Evolutionary conservation across 2,113 vertebrate genomes (phyloP).

Genomic region (Sclerurus mexicanus): DNA sequence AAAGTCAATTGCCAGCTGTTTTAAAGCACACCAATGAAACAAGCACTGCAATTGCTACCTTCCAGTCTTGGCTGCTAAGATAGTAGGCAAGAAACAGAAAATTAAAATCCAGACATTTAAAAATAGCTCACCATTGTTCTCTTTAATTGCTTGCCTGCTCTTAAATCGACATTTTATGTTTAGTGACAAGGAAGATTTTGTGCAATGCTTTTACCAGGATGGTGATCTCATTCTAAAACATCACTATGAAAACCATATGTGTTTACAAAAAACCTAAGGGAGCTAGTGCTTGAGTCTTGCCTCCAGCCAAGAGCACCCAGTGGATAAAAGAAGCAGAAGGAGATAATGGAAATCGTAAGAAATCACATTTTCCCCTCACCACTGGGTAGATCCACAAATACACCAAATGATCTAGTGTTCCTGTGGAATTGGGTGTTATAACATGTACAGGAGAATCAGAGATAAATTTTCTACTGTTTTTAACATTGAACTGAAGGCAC

Average conservation of each 20-base stretch:
- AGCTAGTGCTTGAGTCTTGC: not conserved
- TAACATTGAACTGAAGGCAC: not conserved
- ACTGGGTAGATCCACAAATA: not conserved
- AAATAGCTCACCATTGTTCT: not conserved
- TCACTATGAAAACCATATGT: not conserved
- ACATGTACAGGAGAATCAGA: not conserved
- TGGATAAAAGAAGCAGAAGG: not conserved
- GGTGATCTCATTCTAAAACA: not conserved
- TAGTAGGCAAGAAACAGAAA: constrained; percentile 17
- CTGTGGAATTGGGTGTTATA: not conserved
- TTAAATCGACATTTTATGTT: not conserved
- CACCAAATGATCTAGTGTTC: not conserved
- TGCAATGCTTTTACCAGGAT: not conserved
- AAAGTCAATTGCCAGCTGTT: constrained; percentile 41
- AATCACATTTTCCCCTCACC: not conserved
- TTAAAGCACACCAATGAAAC: not conserved
- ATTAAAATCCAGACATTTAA: constrained; percentile 23
- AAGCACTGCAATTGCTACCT: not conserved
- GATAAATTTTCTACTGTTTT: not conserved
- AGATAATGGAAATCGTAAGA: not conserved
- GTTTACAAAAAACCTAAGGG: not conserved
- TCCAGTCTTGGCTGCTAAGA: not conserved
- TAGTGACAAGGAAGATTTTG: not conserved
- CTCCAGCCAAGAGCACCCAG: not conserved
- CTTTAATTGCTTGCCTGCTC: constrained; percentile 1